A percentile compares a stretch with the other conserved stretches of the same genome.
Evolutionary conservation across 2,888 invertebrate genomes (phyloP).

Genomic region (Plebejus anna): DNA sequence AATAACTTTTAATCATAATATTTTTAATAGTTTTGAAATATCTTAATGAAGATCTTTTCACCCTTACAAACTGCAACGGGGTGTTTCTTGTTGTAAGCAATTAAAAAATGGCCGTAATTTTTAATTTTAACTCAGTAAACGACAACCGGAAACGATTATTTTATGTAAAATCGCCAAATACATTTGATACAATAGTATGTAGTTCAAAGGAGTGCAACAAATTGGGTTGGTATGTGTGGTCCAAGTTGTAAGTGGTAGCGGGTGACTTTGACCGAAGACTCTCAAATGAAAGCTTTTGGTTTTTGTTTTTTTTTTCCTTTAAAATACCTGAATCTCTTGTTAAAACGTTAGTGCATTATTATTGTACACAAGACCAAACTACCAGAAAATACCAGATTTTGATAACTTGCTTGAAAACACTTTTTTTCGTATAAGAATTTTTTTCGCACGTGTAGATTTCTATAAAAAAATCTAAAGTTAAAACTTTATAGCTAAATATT

Average conservation of each 20-base stretch:
- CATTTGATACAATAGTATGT: conserved; percentile 59
- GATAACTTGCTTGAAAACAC: too few species aligned
- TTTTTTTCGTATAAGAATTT: too few species aligned
- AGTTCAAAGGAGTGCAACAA: conserved; percentile 45
- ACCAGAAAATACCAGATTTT: too few species aligned
- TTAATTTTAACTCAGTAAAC: conserved; percentile 40
- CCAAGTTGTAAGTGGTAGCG: conserved; percentile 37
- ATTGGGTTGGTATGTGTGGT: conserved; percentile 42
- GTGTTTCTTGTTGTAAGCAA: background rate
- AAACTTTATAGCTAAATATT: too few species aligned
- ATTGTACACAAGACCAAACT: too few species aligned
- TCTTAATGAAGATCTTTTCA: conserved; percentile 11
- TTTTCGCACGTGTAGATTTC: too few species aligned
- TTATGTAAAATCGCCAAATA: conserved; percentile 46
- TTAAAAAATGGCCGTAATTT: conserved; percentile 45
- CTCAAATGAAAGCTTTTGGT: background rate
- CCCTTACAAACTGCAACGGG: background rate
- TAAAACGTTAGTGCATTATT: too few species aligned
- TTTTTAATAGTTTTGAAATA: background rate
- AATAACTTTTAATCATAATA: background rate
- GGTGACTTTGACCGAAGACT: background rate
- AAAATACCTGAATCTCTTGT: too few species aligned
- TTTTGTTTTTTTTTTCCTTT: too few species aligned
- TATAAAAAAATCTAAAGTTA: too few species aligned
- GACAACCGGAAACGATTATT: conserved; percentile 52